Evolutionary conservation across 2,888 invertebrate genomes (phyloP).

Genomic region (Caenorhabditis doughertyi): DNA sequence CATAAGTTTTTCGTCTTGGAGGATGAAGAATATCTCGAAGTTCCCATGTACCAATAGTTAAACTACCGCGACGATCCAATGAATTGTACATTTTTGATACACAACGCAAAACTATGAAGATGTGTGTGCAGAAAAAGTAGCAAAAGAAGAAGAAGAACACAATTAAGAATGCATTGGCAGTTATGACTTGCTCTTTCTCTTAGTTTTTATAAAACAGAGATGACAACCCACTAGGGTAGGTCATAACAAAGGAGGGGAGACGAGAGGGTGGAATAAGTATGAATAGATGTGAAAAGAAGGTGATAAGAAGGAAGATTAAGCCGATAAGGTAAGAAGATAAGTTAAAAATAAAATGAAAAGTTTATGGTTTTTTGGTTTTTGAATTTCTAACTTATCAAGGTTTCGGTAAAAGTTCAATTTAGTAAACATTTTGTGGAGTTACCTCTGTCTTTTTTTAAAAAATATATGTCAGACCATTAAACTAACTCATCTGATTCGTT

Average conservation of each 20-base stretch:
- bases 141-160: not conserved
- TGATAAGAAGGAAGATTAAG: slow-evolving; percentile 28
- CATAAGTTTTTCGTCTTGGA: slow-evolving; percentile 46
- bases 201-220: slow-evolving; percentile 26
- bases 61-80: slow-evolving; percentile 65
- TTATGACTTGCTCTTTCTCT: slow-evolving; percentile 28
- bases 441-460: too few species aligned
- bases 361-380: slow-evolving; percentile 40
- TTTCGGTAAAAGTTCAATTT: not conserved
- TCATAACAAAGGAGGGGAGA: slow-evolving; percentile 4
- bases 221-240: slow-evolving; percentile 27
- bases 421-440: too few species aligned
- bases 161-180: slow-evolving; percentile 47
- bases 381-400: slow-evolving; percentile 12
- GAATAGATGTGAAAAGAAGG: slow-evolving; percentile 1
- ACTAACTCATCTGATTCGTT: too few species aligned
- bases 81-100: slow-evolving; percentile 52
- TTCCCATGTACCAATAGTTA: slow-evolving; percentile 62
- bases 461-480: too few species aligned
- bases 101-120: not conserved
- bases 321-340: slow-evolving; percentile 23
- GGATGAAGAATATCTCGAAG: slow-evolving; percentile 58
- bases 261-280: not conserved
- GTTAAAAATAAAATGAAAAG: not conserved
- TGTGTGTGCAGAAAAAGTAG: not conserved